These are phyloP conservation scores for Notothenia rossii DNA, from an alignment of 2,113 vertebrate species.

Conservation along the genomic window DNA sequence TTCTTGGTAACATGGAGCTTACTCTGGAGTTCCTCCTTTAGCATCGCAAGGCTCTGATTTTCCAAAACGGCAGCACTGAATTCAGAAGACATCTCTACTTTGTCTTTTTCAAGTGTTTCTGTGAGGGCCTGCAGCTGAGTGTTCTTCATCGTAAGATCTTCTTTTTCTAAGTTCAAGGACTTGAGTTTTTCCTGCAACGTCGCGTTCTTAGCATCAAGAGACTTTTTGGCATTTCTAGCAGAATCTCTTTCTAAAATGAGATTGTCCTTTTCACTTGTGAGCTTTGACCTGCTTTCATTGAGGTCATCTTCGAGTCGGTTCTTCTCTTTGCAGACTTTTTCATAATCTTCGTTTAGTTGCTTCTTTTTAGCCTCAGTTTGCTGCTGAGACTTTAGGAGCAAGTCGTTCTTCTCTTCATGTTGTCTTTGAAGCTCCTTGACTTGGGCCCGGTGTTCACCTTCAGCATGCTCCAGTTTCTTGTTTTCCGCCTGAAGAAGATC, in stretches of 20 bases:
- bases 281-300: conserved; percentile 81
- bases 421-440: conserved; percentile 81
- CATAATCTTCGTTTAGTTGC: conserved; percentile 84
- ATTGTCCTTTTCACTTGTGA: conserved; percentile 79
- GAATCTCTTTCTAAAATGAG: conserved; percentile 81
- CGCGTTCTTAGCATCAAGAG: conserved; percentile 75
- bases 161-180: conserved; percentile 83
- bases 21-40: conserved; percentile 75
- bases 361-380: conserved; percentile 76
- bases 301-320: conserved; percentile 85
- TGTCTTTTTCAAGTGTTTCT: conserved; percentile 78
- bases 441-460: conserved; percentile 67
- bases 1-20: conserved; percentile 74
- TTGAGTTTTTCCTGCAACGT: conserved; percentile 80
- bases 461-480: conserved; percentile 69
- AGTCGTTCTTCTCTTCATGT: conserved; percentile 67
- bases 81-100: conserved; percentile 73
- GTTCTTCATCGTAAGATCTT: conserved; percentile 76
- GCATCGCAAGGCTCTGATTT: conserved; percentile 73
- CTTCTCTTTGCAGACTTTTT: conserved; percentile 83
- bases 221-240: conserved; percentile 84
- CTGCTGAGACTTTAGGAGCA: conserved; percentile 70
- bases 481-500: conserved; percentile 82
- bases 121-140: conserved; percentile 81
- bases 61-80: conserved; percentile 73